Base-by-base conservation (phyloP, 2,888 invertebrate genomes). In the Andrena bucephala region DNA sequence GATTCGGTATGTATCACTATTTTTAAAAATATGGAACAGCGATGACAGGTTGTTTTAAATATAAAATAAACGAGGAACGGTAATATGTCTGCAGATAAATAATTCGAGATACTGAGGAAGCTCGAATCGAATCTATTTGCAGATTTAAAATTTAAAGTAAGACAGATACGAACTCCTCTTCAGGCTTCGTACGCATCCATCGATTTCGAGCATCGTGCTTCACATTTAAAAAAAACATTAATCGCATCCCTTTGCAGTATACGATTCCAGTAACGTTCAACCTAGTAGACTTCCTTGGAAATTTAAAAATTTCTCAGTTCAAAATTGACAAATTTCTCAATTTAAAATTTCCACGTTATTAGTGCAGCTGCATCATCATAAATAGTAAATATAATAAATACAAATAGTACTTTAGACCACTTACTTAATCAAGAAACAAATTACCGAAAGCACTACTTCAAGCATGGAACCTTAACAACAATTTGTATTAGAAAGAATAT, bases 181-280 rank as follows among this genome's bases (percentile, higher is more conserved):
- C 10, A 8, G 3, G 42, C 60, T 60, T 62, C 42, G 54, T 48
- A 42, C 13, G 16, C 36, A 50, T 62, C 33, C 36, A 65, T 65
- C 75, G 48, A 2, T 31, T 42, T 16, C 27, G 60, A 66, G 24
- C 33, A 62, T 54, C 33, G 20, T n/a, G 70, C 31, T 77, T 70
- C 52, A 71, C 71, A 71, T 77, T 80, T 71, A 80, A 27, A 50
- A 48, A 77, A 77, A 69, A 16, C 5, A 66, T 80, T 70, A 66
- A 20, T 54, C n/a, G 42, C 77, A 80, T 27, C 29, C 65, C 52
- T 65, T 70, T 27, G 50, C 50, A 33, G 3, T 29, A n/a, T 8
- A 13, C 31, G 66, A 33, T 31, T 13, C 31, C 60, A 33, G 60
- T 50, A 57, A 63, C 27, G 13, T 13, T 24, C 10, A 13, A 16